These are phyloP conservation scores for Mus pahari DNA, from an alignment of 2,113 vertebrate species.

Conservation along the genomic window DNA sequence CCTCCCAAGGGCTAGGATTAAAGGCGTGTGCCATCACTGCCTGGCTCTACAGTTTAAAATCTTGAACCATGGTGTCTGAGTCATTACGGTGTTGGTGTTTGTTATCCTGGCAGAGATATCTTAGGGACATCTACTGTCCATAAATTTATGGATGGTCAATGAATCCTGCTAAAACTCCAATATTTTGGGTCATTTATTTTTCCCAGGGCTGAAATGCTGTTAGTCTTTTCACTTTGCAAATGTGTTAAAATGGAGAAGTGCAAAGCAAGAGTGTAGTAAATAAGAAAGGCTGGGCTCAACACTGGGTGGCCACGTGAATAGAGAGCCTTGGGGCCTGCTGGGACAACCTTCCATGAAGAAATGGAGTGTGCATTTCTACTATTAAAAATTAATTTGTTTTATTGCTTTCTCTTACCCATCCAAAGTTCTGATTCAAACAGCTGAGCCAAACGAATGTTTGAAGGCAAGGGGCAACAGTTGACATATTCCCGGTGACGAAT, in stretches of 20 bases:
- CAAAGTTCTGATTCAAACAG: constrained; percentile 16
- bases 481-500: not conserved
- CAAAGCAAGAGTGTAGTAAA: not conserved
- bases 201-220: constrained; percentile 11
- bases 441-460: constrained; percentile 21
- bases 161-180: not conserved
- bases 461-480: not conserved
- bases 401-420: constrained; percentile 24
- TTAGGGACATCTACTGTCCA: not conserved
- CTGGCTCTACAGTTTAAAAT: not conserved
- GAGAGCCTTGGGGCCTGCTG: not conserved
- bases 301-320: not conserved
- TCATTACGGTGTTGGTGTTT: not conserved
- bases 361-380: not conserved
- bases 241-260: not conserved
- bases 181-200: not conserved
- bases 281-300: not conserved
- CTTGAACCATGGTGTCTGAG: not conserved
- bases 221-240: constrained; percentile 19
- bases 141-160: not conserved
- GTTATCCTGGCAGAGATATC: not conserved
- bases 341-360: not conserved
- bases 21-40: too few species aligned
- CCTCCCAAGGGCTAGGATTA: too few species aligned
- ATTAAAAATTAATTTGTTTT: constrained; percentile 47